Evolutionary conservation across 2,797 vertebrate genomes (phyloP), one percentile per base, ranked within the genome.

Genomic region (Poeciliopsis presidionis): DNA sequence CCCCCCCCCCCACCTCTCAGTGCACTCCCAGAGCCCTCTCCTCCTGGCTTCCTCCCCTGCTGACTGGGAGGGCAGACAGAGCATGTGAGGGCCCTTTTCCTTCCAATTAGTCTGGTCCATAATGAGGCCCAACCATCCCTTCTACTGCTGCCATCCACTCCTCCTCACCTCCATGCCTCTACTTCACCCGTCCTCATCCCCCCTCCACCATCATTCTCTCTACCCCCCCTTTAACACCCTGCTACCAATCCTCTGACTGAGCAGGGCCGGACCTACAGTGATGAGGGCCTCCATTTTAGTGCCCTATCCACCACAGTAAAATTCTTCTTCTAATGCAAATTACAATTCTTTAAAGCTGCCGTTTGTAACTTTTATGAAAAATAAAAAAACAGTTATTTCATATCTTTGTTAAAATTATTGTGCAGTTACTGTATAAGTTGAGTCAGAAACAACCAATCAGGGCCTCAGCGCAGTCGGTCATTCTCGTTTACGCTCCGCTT

Each of bases 71-170:
- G 94, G 96, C 94, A 95, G 90, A 86, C 88, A 33, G 91, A 95
- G 91, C 94, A 95, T 95, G 93, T 95, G 92, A 95, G 93, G 93
- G 92, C 86, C 90, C 86, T 94, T 94, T 95, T 94, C 93, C 92
- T 93, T 76, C 93, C 93, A 95, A 96, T 96, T 96, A 96, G 95
- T 93, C 92, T 90, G 82, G 78, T 86, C 91, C 79, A 93, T 96
- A 95, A 95, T 95, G 95, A 95, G 94, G 88, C 90, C 91, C 90
- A 90, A 92, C 86, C 90, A 84, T 91, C 77, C 82, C 74, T 79
- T 87, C 81, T 77, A 63, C 86, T 81, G 67, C 86, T 83, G 78
- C 88, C 87, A 86, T 85, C 89, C 87, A 87, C 87, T 89, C 81
- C 89, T 89, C 79, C 77, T 74, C 80, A 83, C 85, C 79, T 87